A percentile compares a stretch with the other conserved stretches of the same genome.
phyloP scores from a whole-genome alignment of 1,140 invertebrate species.

The Leptinotarsa lineolata region DNA sequence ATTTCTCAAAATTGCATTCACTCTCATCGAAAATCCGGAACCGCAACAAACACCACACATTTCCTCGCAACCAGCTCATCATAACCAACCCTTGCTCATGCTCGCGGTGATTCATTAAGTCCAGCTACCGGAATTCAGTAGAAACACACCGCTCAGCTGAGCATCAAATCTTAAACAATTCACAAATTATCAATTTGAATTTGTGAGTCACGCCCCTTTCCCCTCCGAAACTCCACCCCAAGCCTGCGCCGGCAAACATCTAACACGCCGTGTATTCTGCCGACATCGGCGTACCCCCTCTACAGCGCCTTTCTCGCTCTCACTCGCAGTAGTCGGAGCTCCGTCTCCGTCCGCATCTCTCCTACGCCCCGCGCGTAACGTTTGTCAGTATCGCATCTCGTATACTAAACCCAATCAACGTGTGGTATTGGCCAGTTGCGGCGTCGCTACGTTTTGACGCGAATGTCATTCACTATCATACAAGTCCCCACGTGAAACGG shows the following conservation, averaged over 20 bases:
- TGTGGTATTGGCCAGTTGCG: slow-evolving; percentile 63
- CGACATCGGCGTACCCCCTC: slow-evolving; percentile 47
- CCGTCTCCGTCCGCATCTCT: slow-evolving; percentile 41
- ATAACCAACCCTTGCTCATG: slow-evolving; percentile 25
- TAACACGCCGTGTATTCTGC: slow-evolving; percentile 43
- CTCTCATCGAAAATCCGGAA: neutral
- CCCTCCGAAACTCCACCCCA: slow-evolving; percentile 48
- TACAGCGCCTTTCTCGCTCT: slow-evolving; percentile 40
- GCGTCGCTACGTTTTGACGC: slow-evolving; percentile 53
- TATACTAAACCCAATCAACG: slow-evolving; percentile 63
- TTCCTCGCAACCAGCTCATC: neutral
- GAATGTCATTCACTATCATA: slow-evolving; percentile 54
- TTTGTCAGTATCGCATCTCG: slow-evolving; percentile 45
- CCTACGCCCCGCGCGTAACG: slow-evolving; percentile 31
- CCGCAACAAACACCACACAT: neutral
- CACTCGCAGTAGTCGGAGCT: slow-evolving; percentile 17
- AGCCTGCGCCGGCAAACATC: slow-evolving; percentile 47
- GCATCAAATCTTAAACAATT: slow-evolving; percentile 56
- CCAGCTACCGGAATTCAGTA: slow-evolving; percentile 48
- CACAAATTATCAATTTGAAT: slow-evolving; percentile 56
- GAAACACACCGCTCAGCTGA: slow-evolving; percentile 49
- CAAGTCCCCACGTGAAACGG: slow-evolving; percentile 54
- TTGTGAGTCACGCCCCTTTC: slow-evolving; percentile 44
- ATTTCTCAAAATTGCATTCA: no score
- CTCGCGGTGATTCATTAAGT: slow-evolving; percentile 46